These are phyloP conservation scores for Cosmorhoe ocellata DNA, from an alignment of 2,888 invertebrate genomes.

Conservation along the genomic window DNA sequence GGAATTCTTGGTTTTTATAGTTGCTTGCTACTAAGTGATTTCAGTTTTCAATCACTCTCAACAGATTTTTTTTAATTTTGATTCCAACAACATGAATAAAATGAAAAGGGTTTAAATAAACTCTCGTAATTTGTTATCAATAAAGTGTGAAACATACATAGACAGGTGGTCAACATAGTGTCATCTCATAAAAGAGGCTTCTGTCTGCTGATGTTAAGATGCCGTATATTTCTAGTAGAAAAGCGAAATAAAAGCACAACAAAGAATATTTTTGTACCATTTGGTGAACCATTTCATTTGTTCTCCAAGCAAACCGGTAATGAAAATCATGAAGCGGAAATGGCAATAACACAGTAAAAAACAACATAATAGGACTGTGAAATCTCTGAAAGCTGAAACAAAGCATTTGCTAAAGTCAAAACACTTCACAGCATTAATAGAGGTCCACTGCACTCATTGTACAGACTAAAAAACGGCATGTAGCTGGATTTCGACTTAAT, in stretches of 20 bases:
- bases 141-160: no score
- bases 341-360: slow-evolving; percentile 17
- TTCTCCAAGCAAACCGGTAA: slow-evolving; percentile 7
- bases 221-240: no score
- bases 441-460: slow-evolving; percentile 22
- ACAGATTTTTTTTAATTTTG: no score
- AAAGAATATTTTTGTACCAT: slow-evolving; percentile 1
- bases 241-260: not conserved
- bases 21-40: no score
- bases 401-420: slow-evolving; percentile 31
- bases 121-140: no score
- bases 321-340: slow-evolving; percentile 10
- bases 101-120: no score
- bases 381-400: slow-evolving; percentile 24
- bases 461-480: not conserved
- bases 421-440: slow-evolving; percentile 23
- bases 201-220: no score
- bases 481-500: slow-evolving; percentile 3
- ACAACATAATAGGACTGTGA: slow-evolving; percentile 9
- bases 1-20: no score
- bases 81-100: no score
- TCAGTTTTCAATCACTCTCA: no score
- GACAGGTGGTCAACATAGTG: no score
- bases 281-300: slow-evolving; percentile 5
- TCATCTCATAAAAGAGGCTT: no score